These are phyloP conservation scores for Nannoperca australis DNA, from an alignment of 2,797 vertebrate species.

Conservation along the genomic window DNA sequence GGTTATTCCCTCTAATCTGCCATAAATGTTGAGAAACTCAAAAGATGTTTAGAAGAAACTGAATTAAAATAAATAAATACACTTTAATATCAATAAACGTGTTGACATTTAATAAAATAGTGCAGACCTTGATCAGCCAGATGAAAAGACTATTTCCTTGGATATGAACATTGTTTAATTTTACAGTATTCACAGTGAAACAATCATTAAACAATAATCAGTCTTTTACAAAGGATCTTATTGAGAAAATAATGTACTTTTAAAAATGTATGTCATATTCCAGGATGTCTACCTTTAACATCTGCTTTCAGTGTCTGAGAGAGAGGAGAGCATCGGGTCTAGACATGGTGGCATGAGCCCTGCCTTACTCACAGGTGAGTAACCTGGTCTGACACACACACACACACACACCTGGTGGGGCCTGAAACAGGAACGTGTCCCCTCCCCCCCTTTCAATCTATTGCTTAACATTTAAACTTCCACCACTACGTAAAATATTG, in stretches of 20 bases:
- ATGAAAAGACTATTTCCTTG: too few species aligned
- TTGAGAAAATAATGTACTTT: not conserved
- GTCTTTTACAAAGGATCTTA: not conserved
- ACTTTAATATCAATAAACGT: not conserved
- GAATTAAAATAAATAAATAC: not conserved
- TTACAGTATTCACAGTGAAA: not conserved
- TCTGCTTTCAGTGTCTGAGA: not conserved
- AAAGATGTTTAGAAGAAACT: not conserved
- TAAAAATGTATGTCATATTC: not conserved
- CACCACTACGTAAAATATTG: not conserved
- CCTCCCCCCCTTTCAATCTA: not conserved
- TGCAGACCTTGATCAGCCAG: not conserved
- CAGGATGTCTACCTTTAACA: not conserved
- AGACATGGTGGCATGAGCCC: conserved; percentile 50
- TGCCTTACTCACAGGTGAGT: conserved; percentile 72
- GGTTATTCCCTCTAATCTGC: not conserved
- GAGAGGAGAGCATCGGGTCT: conserved; percentile 34
- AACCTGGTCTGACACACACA: conserved; percentile 46
- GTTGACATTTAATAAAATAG: not conserved
- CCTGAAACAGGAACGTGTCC: not conserved
- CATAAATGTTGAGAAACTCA: not conserved
- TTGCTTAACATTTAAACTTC: not conserved
- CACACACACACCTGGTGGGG: conserved; percentile 33
- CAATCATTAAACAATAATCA: not conserved
- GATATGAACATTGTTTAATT: not conserved